Evolutionary conservation across 2,113 vertebrate genomes (phyloP).

Genomic region (Arenaria interpres): DNA sequence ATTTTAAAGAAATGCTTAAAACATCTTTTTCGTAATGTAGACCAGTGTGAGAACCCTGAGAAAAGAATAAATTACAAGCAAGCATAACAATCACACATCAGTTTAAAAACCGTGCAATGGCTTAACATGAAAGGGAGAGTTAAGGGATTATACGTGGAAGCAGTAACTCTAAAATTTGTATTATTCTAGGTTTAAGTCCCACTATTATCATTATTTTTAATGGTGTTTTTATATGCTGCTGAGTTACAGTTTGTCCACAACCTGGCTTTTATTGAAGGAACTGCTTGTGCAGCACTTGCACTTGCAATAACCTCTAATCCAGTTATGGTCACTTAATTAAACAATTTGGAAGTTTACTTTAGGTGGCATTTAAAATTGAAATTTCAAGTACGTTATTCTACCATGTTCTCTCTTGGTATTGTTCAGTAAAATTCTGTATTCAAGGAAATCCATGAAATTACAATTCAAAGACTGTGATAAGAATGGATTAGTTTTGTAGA

Average conservation of each 20-base stretch:
- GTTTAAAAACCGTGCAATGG: neutral
- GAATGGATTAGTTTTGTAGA: conserved; percentile 48
- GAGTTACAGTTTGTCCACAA: conserved; percentile 11
- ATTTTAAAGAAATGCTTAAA: neutral
- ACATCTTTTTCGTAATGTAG: neutral
- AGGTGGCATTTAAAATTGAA: conserved; percentile 41
- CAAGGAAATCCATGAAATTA: conserved; percentile 46
- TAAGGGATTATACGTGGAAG: conserved; percentile 5
- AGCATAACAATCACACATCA: neutral
- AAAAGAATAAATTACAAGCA: conserved; percentile 9
- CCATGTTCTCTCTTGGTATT: neutral
- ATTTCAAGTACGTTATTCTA: conserved; percentile 17
- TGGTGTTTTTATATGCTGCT: neutral
- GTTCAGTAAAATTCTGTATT: conserved; percentile 16
- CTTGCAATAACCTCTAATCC: neutral
- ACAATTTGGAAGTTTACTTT: conserved; percentile 26
- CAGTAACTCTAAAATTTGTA: neutral
- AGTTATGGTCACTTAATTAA: conserved; percentile 36
- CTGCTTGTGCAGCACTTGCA: neutral
- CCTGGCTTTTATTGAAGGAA: neutral
- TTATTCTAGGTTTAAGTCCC: neutral
- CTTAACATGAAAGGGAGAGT: neutral
- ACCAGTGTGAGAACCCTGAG: neutral
- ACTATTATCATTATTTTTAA: conserved; percentile 19
- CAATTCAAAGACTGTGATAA: conserved; percentile 59